Evolutionary conservation across 2,113 vertebrate species (phyloP).

Genomic region (Chauna torquata): DNA sequence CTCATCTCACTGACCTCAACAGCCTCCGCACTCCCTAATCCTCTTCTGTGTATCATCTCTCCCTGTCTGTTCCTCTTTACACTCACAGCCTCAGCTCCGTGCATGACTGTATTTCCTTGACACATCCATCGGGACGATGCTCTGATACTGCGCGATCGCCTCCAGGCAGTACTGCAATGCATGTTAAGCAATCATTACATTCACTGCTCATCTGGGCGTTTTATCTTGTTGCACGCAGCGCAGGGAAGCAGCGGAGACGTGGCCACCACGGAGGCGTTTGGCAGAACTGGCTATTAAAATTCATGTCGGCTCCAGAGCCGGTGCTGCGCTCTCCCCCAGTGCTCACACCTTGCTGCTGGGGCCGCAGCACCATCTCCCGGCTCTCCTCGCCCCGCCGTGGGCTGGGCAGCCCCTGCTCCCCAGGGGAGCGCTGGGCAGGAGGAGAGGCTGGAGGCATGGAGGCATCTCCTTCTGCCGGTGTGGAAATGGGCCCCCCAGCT

Average conservation of each 20-base stretch:
- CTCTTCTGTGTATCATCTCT: not conserved
- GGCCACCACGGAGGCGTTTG: accelerated
- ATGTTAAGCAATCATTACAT: not conserved
- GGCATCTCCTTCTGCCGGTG: not conserved
- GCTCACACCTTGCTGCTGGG: accelerated
- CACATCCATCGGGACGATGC: accelerated
- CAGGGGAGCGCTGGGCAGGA: not conserved
- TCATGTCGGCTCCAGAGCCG: accelerated
- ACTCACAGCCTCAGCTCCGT: not conserved
- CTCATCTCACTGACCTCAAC: not conserved
- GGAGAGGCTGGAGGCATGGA: not conserved
- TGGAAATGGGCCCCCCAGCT: not conserved
- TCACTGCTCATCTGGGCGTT: not conserved
- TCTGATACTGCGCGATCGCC: accelerated
- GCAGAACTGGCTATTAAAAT: not conserved
- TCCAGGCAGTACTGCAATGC: not conserved
- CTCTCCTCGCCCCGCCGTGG: accelerated
- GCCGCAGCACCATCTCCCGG: not conserved
- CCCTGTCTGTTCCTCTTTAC: not conserved
- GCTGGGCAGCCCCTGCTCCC: not conserved
- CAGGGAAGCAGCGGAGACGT: accelerated
- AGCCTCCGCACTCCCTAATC: not conserved
- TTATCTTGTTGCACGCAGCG: accelerated
- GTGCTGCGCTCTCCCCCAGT: not conserved
- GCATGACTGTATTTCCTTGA: not conserved